Evolutionary conservation across 2,888 invertebrate species (phyloP), one percentile per base, ranked within the genome.

Genomic region (Brachypalpus laphriformis): DNA sequence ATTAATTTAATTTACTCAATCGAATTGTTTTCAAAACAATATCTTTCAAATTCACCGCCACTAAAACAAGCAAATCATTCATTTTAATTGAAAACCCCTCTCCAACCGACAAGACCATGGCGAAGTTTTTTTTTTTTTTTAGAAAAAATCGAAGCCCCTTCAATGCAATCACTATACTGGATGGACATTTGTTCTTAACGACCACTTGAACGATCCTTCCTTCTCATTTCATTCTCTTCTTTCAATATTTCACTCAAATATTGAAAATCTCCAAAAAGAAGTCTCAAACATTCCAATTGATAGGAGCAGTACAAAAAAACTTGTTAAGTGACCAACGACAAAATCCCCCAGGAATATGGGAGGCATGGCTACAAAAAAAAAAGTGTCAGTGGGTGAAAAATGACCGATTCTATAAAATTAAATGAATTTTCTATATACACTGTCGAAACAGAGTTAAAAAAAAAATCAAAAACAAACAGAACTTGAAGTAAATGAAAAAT

Each of bases 381-480:
- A 83, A 85, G 66, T 81, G 85, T 85, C 85, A 85, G 85, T 85
- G 70, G 66, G 85, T 85, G 85, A 85, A 85, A 85, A 85, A 85
- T 85, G 81, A 85, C 66, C 75, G 63, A 76, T 76, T 80, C 75
- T 71, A 85, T 85, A 76, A 85, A 85, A 85, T 81, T 85, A 85
- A 85, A 85, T 85, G 85, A 85, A 81, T 81, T 85, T 85, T 56
- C 70, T 71, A 71, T 63, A 61, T 31, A 65, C 34, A 22, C 57
- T 25, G 25, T 65, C n/a, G 16, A 14, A 47, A 45, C 1, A 61
- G 22, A 56, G 11, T 8, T 20, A 11, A 51, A 56, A 28, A 66
- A 45, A 18, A n/a, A n/a, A 37, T n/a, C 37, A 54, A 40, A 77
- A 80, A 70, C 68, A 83, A 81, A 81, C 75, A 63, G 42, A 81